Evolutionary conservation across 2,888 invertebrate genomes (phyloP).

Genomic region (Eulithis prunata): DNA sequence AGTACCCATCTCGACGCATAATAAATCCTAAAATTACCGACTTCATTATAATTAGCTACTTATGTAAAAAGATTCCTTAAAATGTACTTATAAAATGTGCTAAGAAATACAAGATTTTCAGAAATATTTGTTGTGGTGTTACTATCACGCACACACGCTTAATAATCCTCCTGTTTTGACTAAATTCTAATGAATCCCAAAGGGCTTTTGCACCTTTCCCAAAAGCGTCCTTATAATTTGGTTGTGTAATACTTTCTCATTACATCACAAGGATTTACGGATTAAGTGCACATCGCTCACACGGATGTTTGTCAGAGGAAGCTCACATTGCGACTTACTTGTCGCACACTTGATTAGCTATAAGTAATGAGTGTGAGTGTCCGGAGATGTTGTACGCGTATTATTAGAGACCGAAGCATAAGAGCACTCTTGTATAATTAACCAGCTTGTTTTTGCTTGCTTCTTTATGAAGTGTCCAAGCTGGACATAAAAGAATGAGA

Average conservation of each 20-base stretch:
- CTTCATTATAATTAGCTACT: constrained; percentile 15
- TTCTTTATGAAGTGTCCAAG: no score
- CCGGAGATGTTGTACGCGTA: constrained; percentile 1
- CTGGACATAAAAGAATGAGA: no score
- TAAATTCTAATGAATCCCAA: no score
- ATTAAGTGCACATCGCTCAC: constrained; percentile 67
- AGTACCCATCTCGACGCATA: constrained; percentile 30
- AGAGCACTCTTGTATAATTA: no score
- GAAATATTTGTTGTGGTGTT: no score
- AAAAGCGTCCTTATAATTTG: constrained; percentile 7
- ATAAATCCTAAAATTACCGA: constrained; percentile 27
- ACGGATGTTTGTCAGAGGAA: constrained; percentile 58
- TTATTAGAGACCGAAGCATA: neutral
- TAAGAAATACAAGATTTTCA: no score
- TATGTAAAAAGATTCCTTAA: no score
- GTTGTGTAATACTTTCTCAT: constrained; percentile 55
- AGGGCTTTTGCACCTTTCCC: neutral
- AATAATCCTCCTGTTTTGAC: no score
- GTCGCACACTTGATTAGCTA: constrained; percentile 41
- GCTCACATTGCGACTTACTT: constrained; percentile 38
- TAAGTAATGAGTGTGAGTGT: constrained; percentile 34
- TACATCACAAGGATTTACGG: constrained; percentile 65
- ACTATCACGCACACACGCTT: no score
- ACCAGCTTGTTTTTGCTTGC: no score
- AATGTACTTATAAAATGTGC: no score